Percentiles rank a stretch among this genome's conserved stretches.
These are phyloP conservation scores for Caradrina clavipalpis DNA, from an alignment of 2,888 invertebrate genomes.

Conservation along the genomic window DNA sequence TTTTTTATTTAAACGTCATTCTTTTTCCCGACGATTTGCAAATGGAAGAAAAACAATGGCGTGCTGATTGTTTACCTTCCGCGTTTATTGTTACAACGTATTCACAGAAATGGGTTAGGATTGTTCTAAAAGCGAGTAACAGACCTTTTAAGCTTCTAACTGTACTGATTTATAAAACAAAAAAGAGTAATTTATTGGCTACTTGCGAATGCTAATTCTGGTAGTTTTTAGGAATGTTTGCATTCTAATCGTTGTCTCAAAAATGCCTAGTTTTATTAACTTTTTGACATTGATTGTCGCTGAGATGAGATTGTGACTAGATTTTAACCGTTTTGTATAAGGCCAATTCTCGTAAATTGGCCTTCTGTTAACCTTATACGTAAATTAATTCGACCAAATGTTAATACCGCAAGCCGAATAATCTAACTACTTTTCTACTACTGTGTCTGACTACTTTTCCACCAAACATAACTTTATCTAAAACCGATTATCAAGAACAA, in stretches of 20 bases:
- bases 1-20: conserved; percentile 22
- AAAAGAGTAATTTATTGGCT: background rate
- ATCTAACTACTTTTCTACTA: conserved; percentile 9
- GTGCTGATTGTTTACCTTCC: conserved; percentile 38
- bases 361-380: too few species aligned
- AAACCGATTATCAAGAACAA: conserved; percentile 38
- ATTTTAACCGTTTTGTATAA: too few species aligned
- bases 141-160: background rate
- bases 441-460: conserved; percentile 1
- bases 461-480: conserved; percentile 19
- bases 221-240: too few species aligned
- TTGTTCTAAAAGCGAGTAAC: conserved; percentile 23
- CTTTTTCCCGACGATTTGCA: conserved; percentile 25
- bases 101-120: conserved; percentile 38
- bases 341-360: too few species aligned
- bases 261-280: too few species aligned
- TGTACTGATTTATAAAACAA: background rate
- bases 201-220: background rate
- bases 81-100: conserved; percentile 34
- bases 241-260: too few species aligned
- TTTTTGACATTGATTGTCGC: too few species aligned
- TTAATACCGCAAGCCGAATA: conserved; percentile 28
- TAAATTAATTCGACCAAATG: conserved; percentile 7
- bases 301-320: too few species aligned
- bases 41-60: conserved; percentile 46